phyloP scores from a whole-genome alignment of 2,797 vertebrate genomes.

The Delichon dasypus region DNA sequence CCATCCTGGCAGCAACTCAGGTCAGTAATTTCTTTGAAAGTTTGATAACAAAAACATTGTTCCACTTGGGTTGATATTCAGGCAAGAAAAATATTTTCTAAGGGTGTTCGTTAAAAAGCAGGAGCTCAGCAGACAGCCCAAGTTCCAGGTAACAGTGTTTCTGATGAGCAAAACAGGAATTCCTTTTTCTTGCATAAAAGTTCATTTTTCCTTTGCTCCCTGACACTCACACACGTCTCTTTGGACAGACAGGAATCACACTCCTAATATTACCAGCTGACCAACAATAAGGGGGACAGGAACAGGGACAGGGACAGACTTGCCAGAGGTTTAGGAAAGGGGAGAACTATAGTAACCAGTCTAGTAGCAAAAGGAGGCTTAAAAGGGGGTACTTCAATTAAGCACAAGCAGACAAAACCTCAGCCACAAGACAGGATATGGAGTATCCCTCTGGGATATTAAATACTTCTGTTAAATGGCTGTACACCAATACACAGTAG shows the following conservation, averaged over 20 bases:
- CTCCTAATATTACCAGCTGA: neutral
- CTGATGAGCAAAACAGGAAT: neutral
- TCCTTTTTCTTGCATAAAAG: neutral
- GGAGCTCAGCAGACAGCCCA: neutral
- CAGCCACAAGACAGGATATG: neutral
- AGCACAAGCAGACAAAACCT: neutral
- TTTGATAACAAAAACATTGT: neutral
- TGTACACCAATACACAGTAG: fast-evolving
- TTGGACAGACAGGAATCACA: neutral
- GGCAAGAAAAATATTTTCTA: neutral
- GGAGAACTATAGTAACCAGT: neutral
- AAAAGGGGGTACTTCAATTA: neutral
- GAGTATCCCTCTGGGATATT: neutral
- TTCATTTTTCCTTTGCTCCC: neutral
- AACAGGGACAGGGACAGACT: neutral
- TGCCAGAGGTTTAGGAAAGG: neutral
- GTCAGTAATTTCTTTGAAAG: neutral
- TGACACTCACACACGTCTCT: neutral
- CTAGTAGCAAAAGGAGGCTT: neutral
- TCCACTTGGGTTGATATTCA: neutral
- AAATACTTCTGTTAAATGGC: neutral
- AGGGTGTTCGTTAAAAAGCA: neutral
- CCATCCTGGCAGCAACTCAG: neutral
- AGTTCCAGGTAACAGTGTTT: neutral
- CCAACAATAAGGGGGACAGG: neutral